Evolutionary conservation across 92 coral and sea anemone species (phyloP).

Genomic region (Palythoa heliodiscus): DNA sequence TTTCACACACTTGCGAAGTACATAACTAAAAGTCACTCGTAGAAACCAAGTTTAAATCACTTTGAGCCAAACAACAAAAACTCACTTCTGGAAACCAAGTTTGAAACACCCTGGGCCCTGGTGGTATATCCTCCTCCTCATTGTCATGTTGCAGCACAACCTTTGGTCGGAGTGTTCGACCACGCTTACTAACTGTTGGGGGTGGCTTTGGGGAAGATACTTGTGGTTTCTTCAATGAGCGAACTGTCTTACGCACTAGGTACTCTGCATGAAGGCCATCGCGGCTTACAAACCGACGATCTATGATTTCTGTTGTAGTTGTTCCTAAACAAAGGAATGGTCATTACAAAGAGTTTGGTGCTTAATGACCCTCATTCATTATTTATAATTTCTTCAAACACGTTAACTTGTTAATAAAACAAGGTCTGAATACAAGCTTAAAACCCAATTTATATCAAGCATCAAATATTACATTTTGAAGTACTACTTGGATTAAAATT

Average conservation of each 20-base stretch:
- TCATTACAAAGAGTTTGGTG: neutral
- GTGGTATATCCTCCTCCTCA: constrained; percentile 56
- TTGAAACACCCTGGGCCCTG: constrained; percentile 89
- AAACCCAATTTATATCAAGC: no score
- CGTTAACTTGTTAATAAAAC: no score
- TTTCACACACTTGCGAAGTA: no score
- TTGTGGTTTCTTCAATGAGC: constrained; percentile 81
- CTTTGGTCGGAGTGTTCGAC: constrained; percentile 95
- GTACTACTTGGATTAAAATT: no score
- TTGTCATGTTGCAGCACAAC: constrained; percentile 71
- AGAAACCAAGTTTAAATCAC: neutral
- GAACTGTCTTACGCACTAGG: constrained; percentile 90
- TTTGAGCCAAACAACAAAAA: no score
- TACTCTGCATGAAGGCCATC: constrained; percentile 93
- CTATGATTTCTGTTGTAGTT: constrained; percentile 92
- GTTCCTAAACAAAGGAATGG: constrained; percentile 64
- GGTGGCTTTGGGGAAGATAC: constrained; percentile 73
- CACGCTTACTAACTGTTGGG: constrained; percentile 95
- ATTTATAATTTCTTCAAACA: no score
- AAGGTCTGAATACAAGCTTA: no score
- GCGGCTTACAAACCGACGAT: constrained; percentile 83
- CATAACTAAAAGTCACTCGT: no score
- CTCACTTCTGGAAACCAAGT: constrained; percentile 97
- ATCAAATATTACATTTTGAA: no score
- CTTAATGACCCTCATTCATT: no score